phyloP scores from a whole-genome alignment of 2,888 invertebrate species.

The Pterobdella sp. region DNA sequence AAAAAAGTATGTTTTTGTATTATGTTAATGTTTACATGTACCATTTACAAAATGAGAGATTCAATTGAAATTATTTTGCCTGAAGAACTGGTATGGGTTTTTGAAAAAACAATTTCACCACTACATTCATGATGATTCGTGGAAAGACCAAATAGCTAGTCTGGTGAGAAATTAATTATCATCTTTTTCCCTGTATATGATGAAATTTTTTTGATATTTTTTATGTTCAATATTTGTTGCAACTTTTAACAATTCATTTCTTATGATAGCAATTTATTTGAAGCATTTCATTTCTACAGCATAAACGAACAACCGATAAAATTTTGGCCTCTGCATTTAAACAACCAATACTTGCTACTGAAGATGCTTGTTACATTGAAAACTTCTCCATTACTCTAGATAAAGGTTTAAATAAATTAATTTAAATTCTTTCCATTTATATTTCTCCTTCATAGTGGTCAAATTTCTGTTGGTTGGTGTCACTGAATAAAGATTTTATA shows the following conservation, averaged over 20 bases:
- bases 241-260: neutral
- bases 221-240: neutral
- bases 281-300: conserved; percentile 15
- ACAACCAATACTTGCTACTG: conserved; percentile 24
- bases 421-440: too few species aligned
- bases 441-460: too few species aligned
- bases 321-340: conserved; percentile 17
- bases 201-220: conserved; percentile 8
- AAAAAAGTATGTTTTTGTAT: neutral
- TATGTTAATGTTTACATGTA: neutral
- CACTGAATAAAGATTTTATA: neutral
- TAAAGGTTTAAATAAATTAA: neutral
- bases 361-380: conserved; percentile 33
- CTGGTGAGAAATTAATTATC: conserved; percentile 11
- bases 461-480: too few species aligned
- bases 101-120: conserved; percentile 12
- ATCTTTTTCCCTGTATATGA: neutral
- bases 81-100: neutral
- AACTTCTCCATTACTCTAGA: conserved; percentile 26
- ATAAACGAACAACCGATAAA: conserved; percentile 14
- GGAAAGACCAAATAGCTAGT: conserved; percentile 22
- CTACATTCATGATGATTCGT: conserved; percentile 30
- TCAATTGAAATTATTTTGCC: neutral
- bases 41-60: neutral
- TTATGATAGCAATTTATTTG: neutral